Evolutionary conservation across 2,113 vertebrate species (phyloP), one percentile per base, ranked within the genome.

Genomic region (Saguinus imperator): DNA sequence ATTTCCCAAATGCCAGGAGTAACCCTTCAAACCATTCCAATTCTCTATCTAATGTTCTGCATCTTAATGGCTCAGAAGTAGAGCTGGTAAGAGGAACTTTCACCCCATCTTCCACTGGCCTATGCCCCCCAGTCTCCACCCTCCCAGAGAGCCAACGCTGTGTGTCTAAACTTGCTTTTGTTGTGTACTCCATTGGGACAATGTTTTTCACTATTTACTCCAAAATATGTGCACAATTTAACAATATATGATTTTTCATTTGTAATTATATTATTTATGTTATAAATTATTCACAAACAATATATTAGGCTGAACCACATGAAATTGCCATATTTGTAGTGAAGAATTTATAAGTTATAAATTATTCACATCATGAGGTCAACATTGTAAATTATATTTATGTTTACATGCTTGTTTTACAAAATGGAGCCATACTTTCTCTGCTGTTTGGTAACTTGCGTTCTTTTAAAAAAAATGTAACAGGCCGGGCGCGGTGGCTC

Each of bases 241-340:
- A 40, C 87, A 86, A 64, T 43, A 40, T 8, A 20, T 58, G 29
- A 14, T 70, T 85, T 87, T 76, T 76, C 58, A 25, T 50, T 96
- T 45, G n/a, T 43, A 45, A 76, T 90, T 70, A 13, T 68, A 18
- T 64, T 29, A 40, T 75, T 91, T 91, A 52, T 37, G n/a, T 37
- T 72, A 87, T 16, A 76, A 48, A 77, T 93, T 58, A 96, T 88
- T 80, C 45, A 84, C 43, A 93, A 87, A 45, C 21, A 18, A 77
- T 4, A 40, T 40, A 16, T 66, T 50, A 76, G 18, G 52, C 20
- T 32, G 70, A 52, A 58, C 16, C 12, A 58, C 7, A 43, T 58
- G 20, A 48, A 87, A 29, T 3, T 40, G n/a, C 23, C 25, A 40
- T 29, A 89, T 94, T 72, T 43, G 6, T 77, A 64, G 52, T 17